A percentile compares a stretch with the other conserved stretches of the same genome.
These are phyloP conservation scores for Myzus persicae DNA, from an alignment of 1,140 invertebrate genomes.

Conservation along the genomic window DNA sequence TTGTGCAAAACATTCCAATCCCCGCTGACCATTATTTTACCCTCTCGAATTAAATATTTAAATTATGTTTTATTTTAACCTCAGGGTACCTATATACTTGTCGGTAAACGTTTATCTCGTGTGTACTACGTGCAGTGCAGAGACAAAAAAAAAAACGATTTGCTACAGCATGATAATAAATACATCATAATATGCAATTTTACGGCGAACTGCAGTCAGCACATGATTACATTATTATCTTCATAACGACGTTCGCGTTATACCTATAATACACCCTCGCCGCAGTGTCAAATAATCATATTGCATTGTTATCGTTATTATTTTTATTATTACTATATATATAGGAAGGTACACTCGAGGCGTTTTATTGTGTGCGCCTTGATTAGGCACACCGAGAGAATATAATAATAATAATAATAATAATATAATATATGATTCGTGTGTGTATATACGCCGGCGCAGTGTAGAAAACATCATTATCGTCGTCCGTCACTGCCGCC, in stretches of 20 bases:
- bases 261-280: neutral
- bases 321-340: too few species aligned
- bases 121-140: neutral
- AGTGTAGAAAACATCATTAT: conserved; percentile 36
- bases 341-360: neutral
- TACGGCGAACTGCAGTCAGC: neutral
- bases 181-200: neutral
- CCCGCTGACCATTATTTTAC: neutral
- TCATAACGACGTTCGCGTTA: neutral
- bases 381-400: conserved; percentile 40
- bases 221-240: neutral
- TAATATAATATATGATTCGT: neutral
- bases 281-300: neutral
- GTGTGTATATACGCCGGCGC: neutral
- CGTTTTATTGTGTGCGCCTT: conserved; percentile 29
- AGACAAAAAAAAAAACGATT: neutral
- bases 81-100: neutral
- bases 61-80: neutral
- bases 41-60: neutral
- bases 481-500: neutral
- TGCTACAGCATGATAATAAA: neutral
- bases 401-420: conserved; percentile 8
- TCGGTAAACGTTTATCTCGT: neutral
- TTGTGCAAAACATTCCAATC: neutral
- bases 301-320: neutral